Base-by-base conservation (phyloP, 2,113 vertebrate species). In the Nyctibius bracteatus region DNA sequence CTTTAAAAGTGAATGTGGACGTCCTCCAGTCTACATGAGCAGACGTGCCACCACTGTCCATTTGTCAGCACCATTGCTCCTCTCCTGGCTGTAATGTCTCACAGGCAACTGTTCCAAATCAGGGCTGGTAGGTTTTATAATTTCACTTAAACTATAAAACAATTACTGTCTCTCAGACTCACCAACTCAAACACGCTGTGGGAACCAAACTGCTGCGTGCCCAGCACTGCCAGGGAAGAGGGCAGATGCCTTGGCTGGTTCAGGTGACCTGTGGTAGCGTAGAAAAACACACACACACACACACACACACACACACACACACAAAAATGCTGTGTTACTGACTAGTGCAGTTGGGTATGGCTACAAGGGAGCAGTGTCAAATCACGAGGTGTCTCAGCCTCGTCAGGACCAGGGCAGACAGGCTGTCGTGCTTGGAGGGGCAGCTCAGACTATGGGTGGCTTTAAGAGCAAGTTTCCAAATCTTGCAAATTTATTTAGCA, bases 351-450 rank as follows among this genome's bases (percentile, higher is more conserved):
- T 10, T 27, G 79, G 28, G 22, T 20, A 4, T 1, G 1, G 1
- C 24, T 24, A 4, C 31, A 57, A 14, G 77, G 54, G 7, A 6
- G 9, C 3, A 6, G 9, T 9, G 43, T 11, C 12, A 33, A 4
- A 0, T 9, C 8, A 12, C 25, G 6, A 9, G 5, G 37, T 14
- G 23, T 8, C 10, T 2, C 74, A 55, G 37, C 28, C 49, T 23
- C 2, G 21, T 12, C 61, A 80, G 74, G 31, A 44, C 8, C 35
- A 5, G 62, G 54, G 18, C 65, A 51, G 33, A 4, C 25, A 13
- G 67, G 33, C 28, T 31, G 6, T 0, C 0, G 0, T 23, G 78
- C 51, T 49, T 15, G 83, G 47, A 47, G 39, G 24, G 81, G 47
- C 43, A 23, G 70, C 52, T 84, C 30, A 30, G 51, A 3, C 30